Percentiles rank a stretch among this genome's conserved stretches.
Conservation (phyloP, 1,140 invertebrate genomes). For the Pectinophora gossypiella region DNA sequence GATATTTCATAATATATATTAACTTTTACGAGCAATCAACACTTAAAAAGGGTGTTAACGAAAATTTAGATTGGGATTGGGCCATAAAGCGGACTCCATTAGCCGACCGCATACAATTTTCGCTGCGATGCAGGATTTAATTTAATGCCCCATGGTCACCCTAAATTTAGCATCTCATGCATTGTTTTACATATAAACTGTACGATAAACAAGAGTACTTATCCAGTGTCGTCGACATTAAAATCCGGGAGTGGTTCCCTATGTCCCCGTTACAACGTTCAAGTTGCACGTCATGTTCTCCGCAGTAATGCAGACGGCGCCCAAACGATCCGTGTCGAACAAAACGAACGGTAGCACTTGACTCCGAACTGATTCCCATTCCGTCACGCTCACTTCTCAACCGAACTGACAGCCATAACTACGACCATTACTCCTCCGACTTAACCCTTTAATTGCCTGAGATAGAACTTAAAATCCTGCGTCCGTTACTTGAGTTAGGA, state of each 20-base stretch:
- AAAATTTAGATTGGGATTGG: neutral
- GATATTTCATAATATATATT: neutral
- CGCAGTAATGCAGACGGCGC: slow-evolving; percentile 7
- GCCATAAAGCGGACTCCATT: slow-evolving; percentile 3
- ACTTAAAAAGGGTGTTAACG: neutral
- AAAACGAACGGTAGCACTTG: slow-evolving; percentile 35
- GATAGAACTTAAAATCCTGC: neutral
- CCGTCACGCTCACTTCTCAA: slow-evolving; percentile 27
- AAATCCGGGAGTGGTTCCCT: too few relatives aligned
- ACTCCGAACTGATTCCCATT: slow-evolving; percentile 34
- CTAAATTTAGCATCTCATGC: slow-evolving; percentile 18
- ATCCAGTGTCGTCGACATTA: neutral
- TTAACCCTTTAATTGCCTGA: neutral
- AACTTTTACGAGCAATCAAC: neutral
- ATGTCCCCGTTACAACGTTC: neutral
- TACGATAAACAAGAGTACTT: slow-evolving; percentile 1
- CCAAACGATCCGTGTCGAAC: slow-evolving; percentile 19
- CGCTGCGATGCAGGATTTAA: slow-evolving; percentile 15
- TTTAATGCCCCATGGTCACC: slow-evolving; percentile 14
- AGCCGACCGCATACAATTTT: neutral
- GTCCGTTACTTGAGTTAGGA: slow-evolving; percentile 12
- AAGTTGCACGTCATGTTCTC: neutral
- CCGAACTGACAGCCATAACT: neutral
- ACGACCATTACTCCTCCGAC: neutral
- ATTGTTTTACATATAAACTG: slow-evolving; percentile 29